Evolutionary conservation across 2,113 vertebrate species (phyloP).

Genomic region (Takifugu bimaculatus): DNA sequence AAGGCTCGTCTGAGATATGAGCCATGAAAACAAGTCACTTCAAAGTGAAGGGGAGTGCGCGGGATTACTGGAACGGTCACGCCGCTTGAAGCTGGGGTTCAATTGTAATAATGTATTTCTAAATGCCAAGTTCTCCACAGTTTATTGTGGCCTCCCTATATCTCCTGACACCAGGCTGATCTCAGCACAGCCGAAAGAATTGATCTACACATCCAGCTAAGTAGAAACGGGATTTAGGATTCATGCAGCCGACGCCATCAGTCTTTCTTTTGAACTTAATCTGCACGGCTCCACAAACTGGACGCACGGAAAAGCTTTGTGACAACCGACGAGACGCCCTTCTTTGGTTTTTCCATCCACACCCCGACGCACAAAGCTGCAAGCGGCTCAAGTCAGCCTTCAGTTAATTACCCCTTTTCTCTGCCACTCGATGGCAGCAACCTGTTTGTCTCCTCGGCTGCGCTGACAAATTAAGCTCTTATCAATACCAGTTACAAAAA

Average conservation of each 20-base stretch:
- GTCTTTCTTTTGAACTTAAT: constrained; percentile 74
- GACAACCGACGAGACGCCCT: constrained; percentile 62
- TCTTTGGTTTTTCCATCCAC: constrained; percentile 64
- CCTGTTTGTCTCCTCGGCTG: constrained; percentile 49
- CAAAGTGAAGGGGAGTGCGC: constrained; percentile 32
- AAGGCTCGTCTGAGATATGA: constrained; percentile 5
- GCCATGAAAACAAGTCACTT: constrained; percentile 32
- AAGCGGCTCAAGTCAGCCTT: constrained; percentile 66
- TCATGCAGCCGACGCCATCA: constrained; percentile 54
- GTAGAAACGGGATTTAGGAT: constrained; percentile 71
- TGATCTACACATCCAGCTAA: constrained; percentile 64
- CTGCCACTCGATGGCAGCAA: constrained; percentile 46
- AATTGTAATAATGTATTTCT: constrained; percentile 58
- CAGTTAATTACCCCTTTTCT: constrained; percentile 67
- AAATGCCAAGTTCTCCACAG: constrained; percentile 38
- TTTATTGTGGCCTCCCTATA: constrained; percentile 38
- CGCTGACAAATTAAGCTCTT: constrained; percentile 50
- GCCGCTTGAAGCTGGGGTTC: constrained; percentile 41
- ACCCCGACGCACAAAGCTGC: constrained; percentile 64
- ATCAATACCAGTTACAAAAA: constrained; percentile 42
- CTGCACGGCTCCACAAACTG: constrained; percentile 72
- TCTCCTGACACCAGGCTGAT: constrained; percentile 64
- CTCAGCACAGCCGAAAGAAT: constrained; percentile 45
- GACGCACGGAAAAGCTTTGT: constrained; percentile 73
- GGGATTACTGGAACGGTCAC: constrained; percentile 36